A percentile compares a stretch with the other conserved stretches of the same genome.
Conservation (phyloP, 2,888 invertebrate genomes). For the Drosophila maculinotata region DNA sequence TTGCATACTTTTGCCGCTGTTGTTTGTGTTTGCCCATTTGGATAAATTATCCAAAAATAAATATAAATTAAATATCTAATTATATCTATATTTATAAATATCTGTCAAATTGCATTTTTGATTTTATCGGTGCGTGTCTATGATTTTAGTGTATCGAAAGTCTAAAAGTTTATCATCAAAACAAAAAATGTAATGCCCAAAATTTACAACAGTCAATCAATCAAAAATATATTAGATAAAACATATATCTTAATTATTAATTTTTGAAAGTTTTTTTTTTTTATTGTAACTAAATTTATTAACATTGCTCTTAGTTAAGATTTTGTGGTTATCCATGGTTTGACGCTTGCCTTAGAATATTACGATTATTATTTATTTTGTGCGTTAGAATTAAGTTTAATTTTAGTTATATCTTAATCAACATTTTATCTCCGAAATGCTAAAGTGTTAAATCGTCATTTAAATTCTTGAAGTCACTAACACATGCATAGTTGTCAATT, state of each 20-base stretch:
- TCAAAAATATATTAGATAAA: constrained; percentile 3
- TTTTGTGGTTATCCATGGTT: no score
- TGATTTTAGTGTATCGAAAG: constrained; percentile 59
- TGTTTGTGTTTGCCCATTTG: constrained; percentile 34
- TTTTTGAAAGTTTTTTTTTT: neutral
- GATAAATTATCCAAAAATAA: constrained; percentile 24
- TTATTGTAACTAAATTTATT: neutral
- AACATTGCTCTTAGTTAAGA: neutral
- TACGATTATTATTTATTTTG: no score
- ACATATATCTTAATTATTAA: neutral
- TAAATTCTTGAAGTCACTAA: neutral
- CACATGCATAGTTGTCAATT: constrained; percentile 6
- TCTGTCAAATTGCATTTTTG: constrained; percentile 32
- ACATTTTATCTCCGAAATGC: neutral
- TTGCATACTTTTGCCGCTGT: constrained; percentile 50
- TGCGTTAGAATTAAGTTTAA: neutral
- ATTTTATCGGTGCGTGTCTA: constrained; percentile 67
- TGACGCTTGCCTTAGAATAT: no score
- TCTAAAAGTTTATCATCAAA: constrained; percentile 16
- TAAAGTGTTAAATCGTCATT: neutral
- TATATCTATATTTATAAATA: neutral
- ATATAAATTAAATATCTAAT: neutral
- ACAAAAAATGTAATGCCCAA: constrained; percentile 30
- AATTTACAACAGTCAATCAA: neutral
- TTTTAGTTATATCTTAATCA: neutral